Base-by-base conservation (phyloP, 2,888 invertebrate genomes). In the Epinotia brunnichana region DNA sequence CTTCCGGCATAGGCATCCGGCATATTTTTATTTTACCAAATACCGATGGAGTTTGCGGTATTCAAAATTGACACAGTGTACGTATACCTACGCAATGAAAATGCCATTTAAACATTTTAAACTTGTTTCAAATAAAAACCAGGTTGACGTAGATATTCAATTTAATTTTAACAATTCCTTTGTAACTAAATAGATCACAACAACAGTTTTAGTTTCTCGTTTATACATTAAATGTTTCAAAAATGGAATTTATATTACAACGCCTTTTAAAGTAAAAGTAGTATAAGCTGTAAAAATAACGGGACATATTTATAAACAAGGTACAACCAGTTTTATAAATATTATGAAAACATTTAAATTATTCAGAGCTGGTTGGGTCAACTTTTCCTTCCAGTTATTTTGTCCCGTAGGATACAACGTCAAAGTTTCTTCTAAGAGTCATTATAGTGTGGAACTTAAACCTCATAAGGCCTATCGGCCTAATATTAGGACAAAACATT, bases 161-260 rank as follows among this genome's bases (percentile, higher is more conserved):
- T 90, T 90, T 91, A 87, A 88, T 90, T 86, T 83, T 87, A 91
- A 91, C 91, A 91, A 90, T 89, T 89, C 86, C 84, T 85, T 80
- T 76, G 78, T 86, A 87, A 85, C 82, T 85, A 83, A 86, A 88
- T 83, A 86, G 81, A 84, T 86, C 78, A 83, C 84, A 90, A 90
- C 89, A 90, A 89, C 85, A 81, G 81, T 85, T 85, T 83, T 78
- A 73, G 69, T 57, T 69, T 67, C 54, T 59, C 24, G 35, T 69
- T 73, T 62, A 68, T 62, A 68, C 67, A 73, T 68, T 59, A 63
- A 69, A 69, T 69, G 56, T 57, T 63, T 73, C 69, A 51, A 73
- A 73, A 73, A 73, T 59, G 57, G 73, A 57, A 53, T 57, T 48
- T 41, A 7, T 48, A 39, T 35, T 19, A 63, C 17, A 44, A 15